Conservation (phyloP, 1,140 invertebrate species). For the Drosophila lacteicornis region DNA sequence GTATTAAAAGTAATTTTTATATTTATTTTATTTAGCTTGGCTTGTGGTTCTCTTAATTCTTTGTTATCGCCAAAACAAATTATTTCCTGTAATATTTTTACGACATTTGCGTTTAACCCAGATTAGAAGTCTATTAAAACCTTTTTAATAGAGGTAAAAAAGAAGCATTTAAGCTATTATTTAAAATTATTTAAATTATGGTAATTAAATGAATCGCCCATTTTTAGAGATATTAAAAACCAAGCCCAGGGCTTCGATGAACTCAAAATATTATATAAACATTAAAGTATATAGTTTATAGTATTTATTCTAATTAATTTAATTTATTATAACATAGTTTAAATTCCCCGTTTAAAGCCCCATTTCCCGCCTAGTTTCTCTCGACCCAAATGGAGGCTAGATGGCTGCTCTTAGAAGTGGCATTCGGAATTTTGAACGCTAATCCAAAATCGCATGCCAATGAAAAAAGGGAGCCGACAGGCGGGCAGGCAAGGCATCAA, state of each 20-base stretch:
- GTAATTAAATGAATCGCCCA: background rate
- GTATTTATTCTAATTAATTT: no score
- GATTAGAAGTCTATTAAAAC: background rate
- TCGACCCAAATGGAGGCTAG: background rate
- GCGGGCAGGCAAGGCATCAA: slow-evolving; percentile 66
- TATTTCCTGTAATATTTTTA: background rate
- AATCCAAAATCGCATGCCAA: slow-evolving; percentile 65
- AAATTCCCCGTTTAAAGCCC: no score
- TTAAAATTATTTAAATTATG: background rate
- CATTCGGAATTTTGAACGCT: slow-evolving; percentile 35
- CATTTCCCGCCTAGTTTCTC: no score
- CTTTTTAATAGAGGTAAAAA: background rate
- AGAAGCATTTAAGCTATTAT: background rate
- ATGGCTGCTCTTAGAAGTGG: slow-evolving; percentile 5
- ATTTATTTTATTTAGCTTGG: no score
- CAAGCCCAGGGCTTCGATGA: no score
- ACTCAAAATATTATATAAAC: no score
- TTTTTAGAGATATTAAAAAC: background rate
- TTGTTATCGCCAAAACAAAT: background rate
- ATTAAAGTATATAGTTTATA: no score
- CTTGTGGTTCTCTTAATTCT: no score
- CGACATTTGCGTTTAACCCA: background rate
- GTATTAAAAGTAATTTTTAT: no score
- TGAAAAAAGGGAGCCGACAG: slow-evolving; percentile 41
- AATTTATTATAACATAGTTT: no score